phyloP scores from a whole-genome alignment of 2,888 invertebrate species.

The Pelosia muscerda region DNA sequence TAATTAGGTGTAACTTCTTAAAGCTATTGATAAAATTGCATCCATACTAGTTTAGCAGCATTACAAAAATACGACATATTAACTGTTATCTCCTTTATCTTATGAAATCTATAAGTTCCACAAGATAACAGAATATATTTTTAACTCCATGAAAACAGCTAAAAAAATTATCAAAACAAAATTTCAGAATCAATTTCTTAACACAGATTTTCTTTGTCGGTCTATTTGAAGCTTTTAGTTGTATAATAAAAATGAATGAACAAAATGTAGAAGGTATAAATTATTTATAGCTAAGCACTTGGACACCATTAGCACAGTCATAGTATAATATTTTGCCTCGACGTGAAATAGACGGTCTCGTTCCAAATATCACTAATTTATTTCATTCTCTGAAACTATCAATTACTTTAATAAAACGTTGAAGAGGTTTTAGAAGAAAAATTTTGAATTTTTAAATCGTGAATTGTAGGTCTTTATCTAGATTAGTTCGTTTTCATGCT shows the following conservation, averaged over 20 bases:
- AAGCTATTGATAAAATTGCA: no score
- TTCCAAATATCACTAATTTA: slow-evolving; percentile 1
- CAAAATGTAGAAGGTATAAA: slow-evolving; percentile 62
- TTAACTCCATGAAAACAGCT: slow-evolving; percentile 26
- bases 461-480: background rate
- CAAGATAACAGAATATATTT: slow-evolving; percentile 20
- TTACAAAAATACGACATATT: background rate
- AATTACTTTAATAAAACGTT: background rate
- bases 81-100: background rate
- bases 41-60: background rate
- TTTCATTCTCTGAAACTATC: slow-evolving; percentile 5
- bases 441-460: background rate
- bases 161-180: slow-evolving; percentile 29
- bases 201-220: slow-evolving; percentile 39
- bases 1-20: background rate
- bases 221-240: slow-evolving; percentile 58
- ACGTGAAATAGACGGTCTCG: slow-evolving; percentile 8
- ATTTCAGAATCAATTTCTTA: slow-evolving; percentile 37
- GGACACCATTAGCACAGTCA: slow-evolving; percentile 65
- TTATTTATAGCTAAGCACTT: slow-evolving; percentile 68
- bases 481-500: background rate
- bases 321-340: slow-evolving; percentile 64
- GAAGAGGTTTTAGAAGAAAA: background rate
- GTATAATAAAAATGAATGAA: slow-evolving; percentile 65
- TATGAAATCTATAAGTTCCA: slow-evolving; percentile 16